Evolutionary conservation across 2,113 vertebrate species (phyloP), one percentile per base, ranked within the genome.

Genomic region (Boleophthalmus pectinirostris): DNA sequence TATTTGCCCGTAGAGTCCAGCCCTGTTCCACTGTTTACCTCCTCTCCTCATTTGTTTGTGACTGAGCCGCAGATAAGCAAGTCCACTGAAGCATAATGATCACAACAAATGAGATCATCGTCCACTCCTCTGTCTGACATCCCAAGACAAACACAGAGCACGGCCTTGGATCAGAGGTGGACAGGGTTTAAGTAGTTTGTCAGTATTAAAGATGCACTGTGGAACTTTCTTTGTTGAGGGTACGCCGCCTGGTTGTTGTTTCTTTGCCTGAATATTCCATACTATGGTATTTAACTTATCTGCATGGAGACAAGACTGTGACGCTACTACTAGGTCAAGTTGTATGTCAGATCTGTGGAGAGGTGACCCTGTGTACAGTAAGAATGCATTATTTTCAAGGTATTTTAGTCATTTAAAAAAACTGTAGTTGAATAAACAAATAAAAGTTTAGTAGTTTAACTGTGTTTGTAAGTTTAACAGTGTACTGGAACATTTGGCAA

Each of bases 41-140:
- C 18, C 54, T 69, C 73, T 77, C 63, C 66, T 10, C 70, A 35
- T 35, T 20, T 85, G 79, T 84, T 78, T 85, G 76, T 78, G 51
- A 13, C 78, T 56, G 72, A 46, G 38, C 66, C 35, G 46, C 49
- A 0, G 64, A 84, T 85, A 86, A 86, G 76, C 82, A 77, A 87
- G 75, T 85, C 65, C 79, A 81, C 78, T 72, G 73, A 73, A 75
- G 61, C 49, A 9, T 79, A 86, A 88, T 79, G 73, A 84, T 80
- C 75, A 82, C 80, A 81, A 86, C 81, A 78, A 81, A 85, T 90
- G 86, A 89, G 75, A 81, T 91, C 90, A 89, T 86, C 80, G 16
- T 75, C 69, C 18, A 12, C 72, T 63, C 72, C 80, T 69, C 78
- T 81, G 70, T 77, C 75, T 76, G 78, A 64, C 53, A 79, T 65